These are phyloP conservation scores for Turnix velox DNA, from an alignment of 2,113 vertebrate genomes.

Conservation along the genomic window DNA sequence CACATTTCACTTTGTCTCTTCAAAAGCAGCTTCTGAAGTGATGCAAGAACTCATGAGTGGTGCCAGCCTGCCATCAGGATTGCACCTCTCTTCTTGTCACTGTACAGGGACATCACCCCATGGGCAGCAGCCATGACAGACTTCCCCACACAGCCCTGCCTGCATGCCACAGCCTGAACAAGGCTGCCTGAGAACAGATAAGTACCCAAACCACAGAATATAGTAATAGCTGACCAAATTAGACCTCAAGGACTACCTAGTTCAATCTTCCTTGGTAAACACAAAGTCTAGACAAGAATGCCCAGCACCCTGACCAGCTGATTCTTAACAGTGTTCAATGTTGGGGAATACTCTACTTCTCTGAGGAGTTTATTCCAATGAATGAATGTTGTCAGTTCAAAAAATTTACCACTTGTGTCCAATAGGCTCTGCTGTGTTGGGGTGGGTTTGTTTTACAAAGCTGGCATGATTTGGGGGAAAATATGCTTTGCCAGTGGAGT, in stretches of 20 bases:
- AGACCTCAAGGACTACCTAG: not conserved
- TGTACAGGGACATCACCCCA: not conserved
- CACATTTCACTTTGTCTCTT: not conserved
- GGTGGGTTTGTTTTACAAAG: not conserved
- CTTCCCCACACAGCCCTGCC: not conserved
- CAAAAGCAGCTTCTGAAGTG: not conserved
- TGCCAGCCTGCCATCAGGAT: not conserved
- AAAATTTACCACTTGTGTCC: not conserved
- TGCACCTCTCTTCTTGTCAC: not conserved
- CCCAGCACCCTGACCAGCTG: not conserved
- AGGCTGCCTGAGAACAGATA: accelerated
- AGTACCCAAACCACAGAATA: not conserved
- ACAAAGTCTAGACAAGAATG: not conserved
- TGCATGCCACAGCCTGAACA: not conserved
- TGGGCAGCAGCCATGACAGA: not conserved
- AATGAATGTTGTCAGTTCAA: not conserved
- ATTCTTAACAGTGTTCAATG: not conserved
- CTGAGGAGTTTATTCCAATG: not conserved
- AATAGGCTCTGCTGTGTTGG: not conserved
- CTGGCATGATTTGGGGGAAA: not conserved
- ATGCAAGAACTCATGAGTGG: accelerated
- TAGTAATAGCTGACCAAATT: too few relatives aligned
- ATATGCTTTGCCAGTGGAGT: not conserved
- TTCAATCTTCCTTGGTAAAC: not conserved
- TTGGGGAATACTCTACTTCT: not conserved